Percentiles rank a stretch among this genome's conserved stretches.
Conservation (phyloP, 30 jellyfish, hydroid and myxozoan genomes). For the Mastigias papua region DNA sequence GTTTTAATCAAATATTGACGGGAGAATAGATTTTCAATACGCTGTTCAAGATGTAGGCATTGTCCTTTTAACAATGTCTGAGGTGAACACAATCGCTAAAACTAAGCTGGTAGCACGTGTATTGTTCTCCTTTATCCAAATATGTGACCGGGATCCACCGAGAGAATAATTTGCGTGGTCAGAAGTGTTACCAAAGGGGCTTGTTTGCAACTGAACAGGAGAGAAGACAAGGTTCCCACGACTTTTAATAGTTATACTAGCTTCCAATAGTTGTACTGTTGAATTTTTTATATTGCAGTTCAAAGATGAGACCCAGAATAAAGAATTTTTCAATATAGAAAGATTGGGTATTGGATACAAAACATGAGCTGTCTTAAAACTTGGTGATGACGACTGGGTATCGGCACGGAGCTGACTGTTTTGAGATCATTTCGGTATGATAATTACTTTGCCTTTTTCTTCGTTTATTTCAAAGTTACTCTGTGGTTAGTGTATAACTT, state of each 20-base stretch:
- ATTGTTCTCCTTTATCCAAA: slow-evolving; percentile 25
- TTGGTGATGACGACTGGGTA: slow-evolving; percentile 22
- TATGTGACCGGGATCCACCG: background rate
- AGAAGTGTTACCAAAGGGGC: background rate
- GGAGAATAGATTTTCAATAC: slow-evolving; percentile 28
- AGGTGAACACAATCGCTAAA: background rate
- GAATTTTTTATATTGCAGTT: background rate
- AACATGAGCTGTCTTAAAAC: background rate
- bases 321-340: background rate
- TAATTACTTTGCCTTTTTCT: background rate
- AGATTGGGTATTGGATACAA: background rate
- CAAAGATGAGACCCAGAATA: background rate
- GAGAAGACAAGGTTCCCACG: background rate
- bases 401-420: slow-evolving; percentile 75
- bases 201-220: background rate
- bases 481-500: background rate
- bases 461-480: background rate
- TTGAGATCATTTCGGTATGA: slow-evolving; percentile 72
- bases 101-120: slow-evolving; percentile 49
- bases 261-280: too few relatives aligned
- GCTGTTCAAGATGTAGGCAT: slow-evolving; percentile 12
- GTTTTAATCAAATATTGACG: slow-evolving; percentile 49
- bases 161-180: background rate
- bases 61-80: slow-evolving; percentile 38
- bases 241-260: background rate